Base-by-base conservation (phyloP, 2,888 invertebrate species). In the Drosophila affinis region DNA sequence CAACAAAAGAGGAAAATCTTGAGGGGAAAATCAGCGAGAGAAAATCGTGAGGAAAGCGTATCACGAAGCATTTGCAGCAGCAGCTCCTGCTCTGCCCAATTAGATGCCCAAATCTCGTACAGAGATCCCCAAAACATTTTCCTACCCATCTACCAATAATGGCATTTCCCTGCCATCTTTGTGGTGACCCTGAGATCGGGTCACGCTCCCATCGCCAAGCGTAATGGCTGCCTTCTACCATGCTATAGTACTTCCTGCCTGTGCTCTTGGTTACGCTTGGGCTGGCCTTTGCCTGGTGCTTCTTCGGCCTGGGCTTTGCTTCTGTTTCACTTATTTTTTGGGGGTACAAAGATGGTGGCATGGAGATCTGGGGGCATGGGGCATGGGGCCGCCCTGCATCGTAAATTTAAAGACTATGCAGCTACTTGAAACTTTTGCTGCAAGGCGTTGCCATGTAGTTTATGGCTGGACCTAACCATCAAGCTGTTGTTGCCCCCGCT, bases 341-440 rank as follows among this genome's bases (percentile, higher is more conserved):
- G 58, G 47, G 48, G 55, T 75, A 46, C 14, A 29, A n/a, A 18
- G 46, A 27, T 18, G 45, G 44, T 21, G 27, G 49, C n/a, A 18
- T 10, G n/a, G n/a, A 27, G 21, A 18, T 14, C n/a, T 55, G 45
- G 39, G 47, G 21, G 67, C 34, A 63, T 51, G 39, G 47, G 21
- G 63, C 34, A 62, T 51, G 68, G 75, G 61, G 34, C 65, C 78
- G 71, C 53, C 62, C 63, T 65, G 72, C 75, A 64, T 80, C 79
- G 79, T 83, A 81, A 81, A 81, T 81, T 81, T 81, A 81, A 83
- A 81, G 81, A 78, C 81, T 75, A 76, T 83, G 84, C 82, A 82
- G 74, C 81, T 78, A 81, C 81, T 81, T 73, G 84, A 81, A 81
- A 79, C 47, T 81, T 81, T 68, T 63, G 75, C 80, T 72, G 74